Evolutionary conservation across 2,113 vertebrate genomes (phyloP), one percentile per base, ranked within the genome.

Genomic region (Morone chrysops): DNA sequence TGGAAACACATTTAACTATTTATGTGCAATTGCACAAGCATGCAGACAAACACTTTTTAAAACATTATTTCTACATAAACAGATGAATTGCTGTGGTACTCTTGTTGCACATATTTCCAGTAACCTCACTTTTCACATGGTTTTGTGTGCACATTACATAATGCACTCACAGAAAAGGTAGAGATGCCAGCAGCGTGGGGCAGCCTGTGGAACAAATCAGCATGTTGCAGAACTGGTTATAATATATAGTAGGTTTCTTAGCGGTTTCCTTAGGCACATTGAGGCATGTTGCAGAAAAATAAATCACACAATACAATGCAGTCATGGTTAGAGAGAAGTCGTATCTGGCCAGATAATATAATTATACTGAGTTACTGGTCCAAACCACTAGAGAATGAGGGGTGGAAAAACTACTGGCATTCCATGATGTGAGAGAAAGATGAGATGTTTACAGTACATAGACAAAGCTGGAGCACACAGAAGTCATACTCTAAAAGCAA

Each of bases 371-470:
- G 63, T 70, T 50, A 62, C 75, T 75, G 78, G 70, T 84, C 80
- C 31, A 86, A 90, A 90, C 83, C 88, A 93, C 90, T 90, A 82
- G 50, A 54, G 48, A 78, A 60, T 60, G 60, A 79, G 48, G 70
- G 31, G 51, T 62, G 74, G 70, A 75, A 75, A 70, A 78, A 79
- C 48, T 83, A 78, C 81, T 82, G 59, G 47, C 70, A 81, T 88
- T 87, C 70, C 81, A 75, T 22, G 53, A 87, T 63, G 81, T 77
- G 73, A 78, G 40, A 81, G 66, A 66, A 31, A n/a, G 20, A 81
- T 38, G 11, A 78, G 51, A 73, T 67, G 82, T 85, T 84, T 87
- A 89, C 80, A 81, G 56, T 20, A 40, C 20, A 60, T 17, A 62
- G 53, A 60, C 43, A 67, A 76, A 47, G 76, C 41, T 57, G 38